Percentiles rank a stretch among this genome's conserved stretches.
Conservation (phyloP, 2,797 vertebrate species). For the Chloroceryle inda region DNA sequence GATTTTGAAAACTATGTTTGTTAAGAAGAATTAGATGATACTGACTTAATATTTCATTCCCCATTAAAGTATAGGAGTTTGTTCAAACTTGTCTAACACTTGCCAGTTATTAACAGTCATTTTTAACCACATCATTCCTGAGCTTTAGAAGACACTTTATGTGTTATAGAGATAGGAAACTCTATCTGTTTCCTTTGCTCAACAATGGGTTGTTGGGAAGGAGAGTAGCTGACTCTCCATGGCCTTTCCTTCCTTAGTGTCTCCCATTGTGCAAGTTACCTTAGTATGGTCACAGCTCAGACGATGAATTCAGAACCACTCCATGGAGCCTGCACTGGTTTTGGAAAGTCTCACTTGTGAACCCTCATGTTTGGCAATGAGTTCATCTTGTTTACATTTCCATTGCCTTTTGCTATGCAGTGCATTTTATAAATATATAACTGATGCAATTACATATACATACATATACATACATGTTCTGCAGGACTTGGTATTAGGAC, state of each 20-base stretch:
- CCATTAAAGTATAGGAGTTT: background rate
- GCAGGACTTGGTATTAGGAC: background rate
- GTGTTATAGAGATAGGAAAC: background rate
- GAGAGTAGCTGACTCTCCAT: background rate
- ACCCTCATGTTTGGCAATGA: background rate
- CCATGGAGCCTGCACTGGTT: background rate
- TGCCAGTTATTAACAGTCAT: background rate
- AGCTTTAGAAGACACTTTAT: background rate
- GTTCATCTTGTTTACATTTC: background rate
- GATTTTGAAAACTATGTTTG: background rate
- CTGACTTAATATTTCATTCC: background rate
- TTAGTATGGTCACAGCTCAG: background rate
- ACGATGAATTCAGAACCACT: background rate
- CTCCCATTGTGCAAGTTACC: background rate
- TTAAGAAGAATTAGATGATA: background rate
- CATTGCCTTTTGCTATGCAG: background rate
- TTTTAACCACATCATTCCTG: background rate
- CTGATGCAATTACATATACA: background rate
- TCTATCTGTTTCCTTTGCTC: background rate
- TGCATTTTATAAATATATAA: background rate
- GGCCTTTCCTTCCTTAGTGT: background rate
- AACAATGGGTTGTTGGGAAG: background rate
- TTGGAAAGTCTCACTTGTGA: background rate
- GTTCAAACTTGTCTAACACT: background rate
- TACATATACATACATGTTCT: background rate